These are phyloP conservation scores for Nasonovia ribisnigri DNA, from an alignment of 2,888 invertebrate genomes.

Conservation along the genomic window DNA sequence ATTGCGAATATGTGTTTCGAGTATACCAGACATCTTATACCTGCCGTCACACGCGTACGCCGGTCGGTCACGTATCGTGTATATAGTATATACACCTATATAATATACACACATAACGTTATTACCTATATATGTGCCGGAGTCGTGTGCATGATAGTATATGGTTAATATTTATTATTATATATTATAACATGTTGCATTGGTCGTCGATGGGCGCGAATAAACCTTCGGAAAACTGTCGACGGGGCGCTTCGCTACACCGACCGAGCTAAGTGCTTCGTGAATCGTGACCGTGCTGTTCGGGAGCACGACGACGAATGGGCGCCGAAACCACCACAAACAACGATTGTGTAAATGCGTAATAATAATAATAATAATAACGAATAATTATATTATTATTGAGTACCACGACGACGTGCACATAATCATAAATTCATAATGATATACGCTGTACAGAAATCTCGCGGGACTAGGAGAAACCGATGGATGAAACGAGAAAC, in stretches of 20 bases:
- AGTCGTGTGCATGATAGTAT: neutral
- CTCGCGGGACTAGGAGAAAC: neutral
- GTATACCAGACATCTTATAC: neutral
- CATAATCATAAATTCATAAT: neutral
- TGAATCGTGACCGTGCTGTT: constrained; percentile 35
- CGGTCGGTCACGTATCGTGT: neutral
- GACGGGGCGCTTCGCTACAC: constrained; percentile 7
- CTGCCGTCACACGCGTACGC: neutral
- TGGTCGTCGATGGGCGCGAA: neutral
- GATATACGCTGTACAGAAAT: neutral
- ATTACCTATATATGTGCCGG: neutral
- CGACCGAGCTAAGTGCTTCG: constrained; percentile 35
- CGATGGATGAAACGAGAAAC: neutral
- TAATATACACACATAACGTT: neutral
- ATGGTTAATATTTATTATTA: neutral
- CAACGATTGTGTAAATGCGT: neutral
- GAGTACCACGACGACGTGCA: neutral
- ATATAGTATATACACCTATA: neutral
- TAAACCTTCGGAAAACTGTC: constrained; percentile 20
- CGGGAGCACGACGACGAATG: constrained; percentile 4
- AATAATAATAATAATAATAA: neutral
- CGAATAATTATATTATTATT: neutral
- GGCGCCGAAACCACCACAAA: constrained; percentile 14
- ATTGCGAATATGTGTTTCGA: constrained; percentile 40
- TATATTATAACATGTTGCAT: neutral